Conservation (phyloP, 2,113 vertebrate species). For the Labeo rohita region DNA sequence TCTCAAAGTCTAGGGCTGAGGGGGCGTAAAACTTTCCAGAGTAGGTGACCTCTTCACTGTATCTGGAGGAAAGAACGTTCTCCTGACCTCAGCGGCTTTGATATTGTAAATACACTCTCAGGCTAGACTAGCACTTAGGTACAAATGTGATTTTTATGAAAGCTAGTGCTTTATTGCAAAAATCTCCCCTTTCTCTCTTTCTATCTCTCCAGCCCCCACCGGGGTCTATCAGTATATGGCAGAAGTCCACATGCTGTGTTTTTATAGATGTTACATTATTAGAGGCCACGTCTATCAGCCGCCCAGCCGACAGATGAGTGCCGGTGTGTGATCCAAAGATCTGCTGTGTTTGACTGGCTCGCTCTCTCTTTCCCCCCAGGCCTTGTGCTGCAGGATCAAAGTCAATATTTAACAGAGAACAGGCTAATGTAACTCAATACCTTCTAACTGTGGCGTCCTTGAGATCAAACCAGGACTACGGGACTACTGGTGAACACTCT, state of each 20-base stretch:
- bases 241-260: neutral
- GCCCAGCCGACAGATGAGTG: slow-evolving; percentile 14
- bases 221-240: neutral
- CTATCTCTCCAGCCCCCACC: neutral
- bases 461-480: slow-evolving; percentile 20
- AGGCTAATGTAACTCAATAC: slow-evolving; percentile 25
- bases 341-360: slow-evolving; percentile 7
- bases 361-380: neutral
- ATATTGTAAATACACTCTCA: neutral
- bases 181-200: neutral
- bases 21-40: slow-evolving; percentile 14
- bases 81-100: neutral
- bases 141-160: slow-evolving; percentile 2
- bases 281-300: slow-evolving; percentile 9
- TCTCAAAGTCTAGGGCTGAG: neutral
- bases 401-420: slow-evolving; percentile 40
- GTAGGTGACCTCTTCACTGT: neutral
- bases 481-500: neutral
- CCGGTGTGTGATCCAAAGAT: slow-evolving; percentile 22
- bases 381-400: slow-evolving; percentile 36
- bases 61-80: neutral
- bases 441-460: slow-evolving; percentile 21
- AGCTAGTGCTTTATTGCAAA: neutral
- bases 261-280: slow-evolving; percentile 26
- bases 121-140: slow-evolving; percentile 6